Evolutionary conservation across 2,797 vertebrate species (phyloP).

Genomic region (Sebastes diaconus): DNA sequence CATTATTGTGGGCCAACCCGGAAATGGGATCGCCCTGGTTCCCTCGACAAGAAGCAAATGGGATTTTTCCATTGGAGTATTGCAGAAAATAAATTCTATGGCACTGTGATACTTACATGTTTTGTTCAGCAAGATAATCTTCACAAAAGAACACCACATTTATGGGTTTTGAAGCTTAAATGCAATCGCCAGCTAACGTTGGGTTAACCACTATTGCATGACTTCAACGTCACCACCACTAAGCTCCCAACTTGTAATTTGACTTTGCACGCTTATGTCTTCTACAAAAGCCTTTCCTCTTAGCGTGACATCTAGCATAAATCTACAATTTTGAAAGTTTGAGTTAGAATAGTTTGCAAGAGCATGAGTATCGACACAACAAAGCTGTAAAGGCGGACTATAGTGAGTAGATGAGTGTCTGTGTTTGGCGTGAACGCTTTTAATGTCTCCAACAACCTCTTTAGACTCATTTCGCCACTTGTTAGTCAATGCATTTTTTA

Average conservation of each 20-base stretch:
- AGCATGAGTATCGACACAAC: rapidly evolving
- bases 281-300: not conserved
- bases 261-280: not conserved
- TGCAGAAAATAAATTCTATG: not conserved
- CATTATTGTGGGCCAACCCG: not conserved
- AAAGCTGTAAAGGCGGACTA: not conserved
- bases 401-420: too few relatives aligned
- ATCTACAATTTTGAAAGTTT: not conserved
- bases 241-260: not conserved
- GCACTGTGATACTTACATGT: not conserved
- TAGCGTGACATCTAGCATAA: not conserved
- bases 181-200: too few relatives aligned
- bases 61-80: not conserved
- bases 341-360: too few relatives aligned
- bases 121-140: not conserved
- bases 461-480: too few relatives aligned
- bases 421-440: too few relatives aligned
- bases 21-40: not conserved
- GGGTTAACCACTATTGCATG: too few relatives aligned
- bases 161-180: not conserved
- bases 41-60: not conserved
- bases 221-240: not conserved
- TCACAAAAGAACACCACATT: not conserved
- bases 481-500: too few relatives aligned
- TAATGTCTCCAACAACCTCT: too few relatives aligned